Evolutionary conservation across 2,888 invertebrate genomes (phyloP), one percentile per base, ranked within the genome.

Genomic region (Panorpa germanica): DNA sequence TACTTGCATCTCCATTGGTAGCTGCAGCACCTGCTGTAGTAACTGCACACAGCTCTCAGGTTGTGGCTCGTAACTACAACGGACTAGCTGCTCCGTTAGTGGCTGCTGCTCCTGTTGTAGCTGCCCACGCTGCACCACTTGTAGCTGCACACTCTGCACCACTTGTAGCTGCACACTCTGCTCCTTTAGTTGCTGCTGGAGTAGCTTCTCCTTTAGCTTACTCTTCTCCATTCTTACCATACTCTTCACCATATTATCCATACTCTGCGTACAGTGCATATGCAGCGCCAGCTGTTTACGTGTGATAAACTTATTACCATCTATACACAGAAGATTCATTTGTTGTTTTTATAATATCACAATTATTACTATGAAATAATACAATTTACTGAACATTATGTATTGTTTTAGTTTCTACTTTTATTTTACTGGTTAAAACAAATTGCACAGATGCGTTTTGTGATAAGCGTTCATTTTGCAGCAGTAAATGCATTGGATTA

Each of bases 31-130:
- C 46, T 2, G 34, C 57, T 15, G 47, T 61, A 18, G 62, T 65
- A 4, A 65, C 66, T 0, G 61, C 66, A 4, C 56, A 59, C 37
- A 68, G 67, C 43, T 66, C 65, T 12, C 68, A 69, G 44, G 62
- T 63, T 23, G 46, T 68, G 39, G 60, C 65, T 5, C 54, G 65
- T 35, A 65, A 63, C 40, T 64, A 59, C 48, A 65, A 68, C 40
- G 62, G 63, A 7, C 42, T 65, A 10, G 65, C 63, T 11, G 49
- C 57, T 17, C 49, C 43, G 25, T 44, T 54, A 15, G 48, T 55
- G 2, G 59, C 44, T 3, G 43, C 42, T 2, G 48, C 47, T 2
- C 47, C 49, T 3, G 18, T 44, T 6, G 24, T 43, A 2, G 36
- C 37, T 7, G n/a, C n/a, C n/a, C n/a, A n/a, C n/a, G n/a, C n/a